Percentiles rank a stretch among this genome's conserved stretches.
These are phyloP conservation scores for Dicyrtoma fusca DNA, from an alignment of 2,888 invertebrate species.

Conservation along the genomic window DNA sequence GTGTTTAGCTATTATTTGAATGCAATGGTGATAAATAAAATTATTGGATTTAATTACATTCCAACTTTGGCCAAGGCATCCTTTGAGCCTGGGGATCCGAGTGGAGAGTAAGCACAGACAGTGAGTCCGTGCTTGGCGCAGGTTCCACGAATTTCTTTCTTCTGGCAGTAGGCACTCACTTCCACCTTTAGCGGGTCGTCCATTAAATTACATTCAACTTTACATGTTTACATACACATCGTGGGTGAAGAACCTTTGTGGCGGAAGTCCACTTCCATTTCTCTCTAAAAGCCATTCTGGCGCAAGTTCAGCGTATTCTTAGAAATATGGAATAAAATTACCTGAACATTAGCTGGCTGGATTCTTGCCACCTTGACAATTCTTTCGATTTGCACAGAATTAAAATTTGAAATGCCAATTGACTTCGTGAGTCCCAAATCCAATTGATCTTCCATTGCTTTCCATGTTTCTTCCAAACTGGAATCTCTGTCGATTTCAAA, in stretches of 20 bases:
- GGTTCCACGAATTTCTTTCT: slow-evolving; percentile 40
- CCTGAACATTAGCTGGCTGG: slow-evolving; percentile 66
- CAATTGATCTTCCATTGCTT: slow-evolving; percentile 69
- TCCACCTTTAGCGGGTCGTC: too few species aligned
- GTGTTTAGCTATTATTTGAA: too few species aligned
- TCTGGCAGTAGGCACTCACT: slow-evolving; percentile 45
- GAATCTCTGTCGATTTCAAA: slow-evolving; percentile 49
- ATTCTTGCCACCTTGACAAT: slow-evolving; percentile 67
- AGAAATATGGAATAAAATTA: slow-evolving; percentile 9
- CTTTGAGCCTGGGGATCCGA: slow-evolving; percentile 47
- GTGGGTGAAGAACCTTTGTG: too few species aligned
- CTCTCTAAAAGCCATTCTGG: too few species aligned
- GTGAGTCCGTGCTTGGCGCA: slow-evolving; percentile 43
- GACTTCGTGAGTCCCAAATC: slow-evolving; percentile 71
- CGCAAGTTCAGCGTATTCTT: not conserved
- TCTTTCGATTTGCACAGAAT: slow-evolving; percentile 71
- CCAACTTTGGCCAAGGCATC: slow-evolving; percentile 29
- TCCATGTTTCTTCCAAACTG: slow-evolving; percentile 75
- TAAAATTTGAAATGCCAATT: slow-evolving; percentile 86
- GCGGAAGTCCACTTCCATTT: too few species aligned
- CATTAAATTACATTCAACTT: too few species aligned
- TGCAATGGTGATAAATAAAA: too few species aligned
- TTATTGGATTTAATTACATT: too few species aligned
- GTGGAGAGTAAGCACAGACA: slow-evolving; percentile 48
- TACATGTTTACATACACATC: too few species aligned